A percentile compares a stretch with the other conserved stretches of the same genome.
Evolutionary conservation across 1,140 invertebrate species (phyloP).

Genomic region (Adelges cooleyi): DNA sequence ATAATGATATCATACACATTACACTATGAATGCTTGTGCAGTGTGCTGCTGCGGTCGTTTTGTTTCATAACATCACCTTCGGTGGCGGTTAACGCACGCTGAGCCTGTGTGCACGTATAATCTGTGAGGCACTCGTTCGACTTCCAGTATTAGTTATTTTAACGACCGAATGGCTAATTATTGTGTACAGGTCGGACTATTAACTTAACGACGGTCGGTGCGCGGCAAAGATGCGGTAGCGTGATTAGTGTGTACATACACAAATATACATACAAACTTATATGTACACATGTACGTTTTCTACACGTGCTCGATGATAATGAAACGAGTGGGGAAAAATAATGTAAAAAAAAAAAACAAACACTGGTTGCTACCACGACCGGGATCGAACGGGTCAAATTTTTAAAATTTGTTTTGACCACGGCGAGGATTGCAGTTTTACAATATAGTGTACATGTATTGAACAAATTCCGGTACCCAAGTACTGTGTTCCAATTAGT

Average conservation of each 20-base stretch:
- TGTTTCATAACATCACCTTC: background rate
- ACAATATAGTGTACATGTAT: too few species aligned
- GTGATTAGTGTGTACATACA: background rate
- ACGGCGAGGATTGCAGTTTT: too few species aligned
- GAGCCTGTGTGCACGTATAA: background rate
- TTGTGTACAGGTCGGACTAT: too few species aligned
- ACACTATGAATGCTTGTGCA: too few species aligned
- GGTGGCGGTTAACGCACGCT: background rate
- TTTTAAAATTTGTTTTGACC: too few species aligned
- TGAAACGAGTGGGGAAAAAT: background rate
- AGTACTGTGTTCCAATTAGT: too few species aligned
- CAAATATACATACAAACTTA: too few species aligned
- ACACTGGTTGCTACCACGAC: too few species aligned
- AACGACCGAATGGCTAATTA: background rate
- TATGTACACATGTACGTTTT: background rate
- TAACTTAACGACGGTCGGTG: background rate
- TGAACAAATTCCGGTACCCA: too few species aligned
- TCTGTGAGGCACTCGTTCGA: background rate
- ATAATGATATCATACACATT: too few species aligned
- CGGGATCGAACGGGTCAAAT: too few species aligned
- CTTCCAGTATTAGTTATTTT: background rate
- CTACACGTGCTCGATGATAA: background rate
- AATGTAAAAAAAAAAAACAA: too few species aligned
- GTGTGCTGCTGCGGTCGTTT: background rate
- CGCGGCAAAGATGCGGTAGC: background rate